Base-by-base conservation (phyloP, 2,113 vertebrate species). In the Poeciliopsis prolifica region DNA sequence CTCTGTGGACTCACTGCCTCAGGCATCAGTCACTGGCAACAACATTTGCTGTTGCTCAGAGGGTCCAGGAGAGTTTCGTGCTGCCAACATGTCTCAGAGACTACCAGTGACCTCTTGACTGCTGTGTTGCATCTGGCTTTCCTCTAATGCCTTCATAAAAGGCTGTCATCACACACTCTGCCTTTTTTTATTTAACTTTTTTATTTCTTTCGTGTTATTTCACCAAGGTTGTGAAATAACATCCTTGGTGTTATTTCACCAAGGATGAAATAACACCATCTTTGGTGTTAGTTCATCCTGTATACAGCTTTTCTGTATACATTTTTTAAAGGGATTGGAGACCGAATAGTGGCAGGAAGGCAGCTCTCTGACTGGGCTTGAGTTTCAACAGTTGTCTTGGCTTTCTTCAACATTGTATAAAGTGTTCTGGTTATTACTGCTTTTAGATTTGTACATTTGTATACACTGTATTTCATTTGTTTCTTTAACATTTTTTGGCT, bases 111-210 rank as follows among this genome's bases (percentile, higher is more conserved):
- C 96, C 94, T 96, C 95, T 89, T 81, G 72, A 94, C 95, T 94
- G 94, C 95, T 95, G 88, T 95, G 94, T 96, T 91, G 17, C 96
- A 96, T 96, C 96, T 96, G 96, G 95, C 94, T 95, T 96, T 94
- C 93, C 95, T 94, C 94, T 94, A 90, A 95, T 93, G 95, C 95
- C 90, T 95, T 97, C 40, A 93, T 95, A 92, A 92, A 93, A 96
- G 24, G 81, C 92, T 96, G 94, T 95, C 95, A 95, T 94, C 92
- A 93, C 92, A 90, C 67, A 69, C 62, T 79, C 65, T 44, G 85
- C 86, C 79, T 84, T 91, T 24, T 11, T 79, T 58, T 14, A 74
- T 83, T 80, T 77, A 3, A 68, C 68, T 77, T 72, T 26, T 9
- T 74, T 70, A 37, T 78, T 93, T 84, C 94, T 91, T 95, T 95